Evolutionary conservation across 1,140 invertebrate species (phyloP), one percentile per base, ranked within the genome.

Genomic region (Diorhabda carinulata): DNA sequence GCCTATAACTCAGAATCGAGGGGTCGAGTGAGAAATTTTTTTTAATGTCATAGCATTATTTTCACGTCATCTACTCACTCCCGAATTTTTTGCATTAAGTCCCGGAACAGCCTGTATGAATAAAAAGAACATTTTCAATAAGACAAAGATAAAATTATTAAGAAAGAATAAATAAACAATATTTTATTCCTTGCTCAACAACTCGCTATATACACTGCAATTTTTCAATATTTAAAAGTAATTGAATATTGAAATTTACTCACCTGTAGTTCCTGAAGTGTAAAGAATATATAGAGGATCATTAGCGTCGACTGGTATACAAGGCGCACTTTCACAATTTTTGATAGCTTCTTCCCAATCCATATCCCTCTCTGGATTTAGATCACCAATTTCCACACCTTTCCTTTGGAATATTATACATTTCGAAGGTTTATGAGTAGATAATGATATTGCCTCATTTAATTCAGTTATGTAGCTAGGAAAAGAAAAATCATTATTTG

Each of bases 241-340:
- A 25, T 25, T 25, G 25, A 25, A 43, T 64, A 40, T 61, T 59
- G 25, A 41, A 47, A 57, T 8, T 61, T 5, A 43, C 43, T 66
- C 69, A 81, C 91, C 91, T 70, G 93, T 95, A 8, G 93, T 95
- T 64, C 95, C 95, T 3, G 95, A 97, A 2, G 96, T 98, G 78
- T 98, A 97, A 0, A 98, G 83, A 69, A 98, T 91, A 76, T 98
- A 98, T 3, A 97, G 81, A 0, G 95, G 92, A 74, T 97, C 91
- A 75, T 93, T 95, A 6, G 95, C 90, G 73, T 93, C 89, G 0
- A 97, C 89, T 0, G 94, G 87, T 3, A 96, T 91, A 78, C 93
- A 95, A 2, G 92, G 88, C 70, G 91, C 89, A 8, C 89, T 89
- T 2, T 87, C 84, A 0, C 87, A 83, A 45, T 82, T 81, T 9